Evolutionary conservation across 2,888 invertebrate species (phyloP), one percentile per base, ranked within the genome.

Genomic region (Drosophila algonquin): DNA sequence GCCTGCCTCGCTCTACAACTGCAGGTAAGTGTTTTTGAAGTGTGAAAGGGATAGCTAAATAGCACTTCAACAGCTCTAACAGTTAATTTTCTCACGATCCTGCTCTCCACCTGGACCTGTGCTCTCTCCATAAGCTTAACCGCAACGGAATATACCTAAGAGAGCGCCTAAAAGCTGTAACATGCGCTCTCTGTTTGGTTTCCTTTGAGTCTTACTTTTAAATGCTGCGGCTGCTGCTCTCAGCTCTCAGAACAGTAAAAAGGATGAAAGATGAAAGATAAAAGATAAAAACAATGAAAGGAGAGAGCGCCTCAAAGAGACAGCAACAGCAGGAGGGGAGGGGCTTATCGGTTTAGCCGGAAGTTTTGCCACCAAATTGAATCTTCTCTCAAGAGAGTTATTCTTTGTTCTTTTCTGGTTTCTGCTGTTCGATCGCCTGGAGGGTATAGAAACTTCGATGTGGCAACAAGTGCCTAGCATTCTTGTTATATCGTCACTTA

Each of bases 401-500:
- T 40, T 24, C 44, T 40, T 46, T 30, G 57, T 70, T 52, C 51
- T 10, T 10, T 47, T 47, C 18, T 24, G 24, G 35, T 21, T 48
- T 30, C 30, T 30, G 30, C 30, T 7, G 45, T 53, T 12, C 32
- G 48, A 27, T 47, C 47, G 24, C 57, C 68, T 50, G 44, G 21
- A 81, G 88, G 35, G 87, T 75, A 72, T 73, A 12, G 32, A 14
- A 46, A 54, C 45, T 77, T 75, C 82, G 89, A 71, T 64, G 73
- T 80, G 87, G 32, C 53, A 72, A 70, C 75, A 72, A 75, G 72
- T 72, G 75, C 47, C 46, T 46, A 58, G 51, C 75, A 58, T 63
- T 74, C 69, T 80, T 82, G 87, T 72, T 79, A 75, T 81, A 84
- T 75, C 85, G 84, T 86, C 89, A 83, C 72, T 88, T 86, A 77